Conservation (phyloP, 1,140 invertebrate genomes). For the Anastrepha ludens region DNA sequence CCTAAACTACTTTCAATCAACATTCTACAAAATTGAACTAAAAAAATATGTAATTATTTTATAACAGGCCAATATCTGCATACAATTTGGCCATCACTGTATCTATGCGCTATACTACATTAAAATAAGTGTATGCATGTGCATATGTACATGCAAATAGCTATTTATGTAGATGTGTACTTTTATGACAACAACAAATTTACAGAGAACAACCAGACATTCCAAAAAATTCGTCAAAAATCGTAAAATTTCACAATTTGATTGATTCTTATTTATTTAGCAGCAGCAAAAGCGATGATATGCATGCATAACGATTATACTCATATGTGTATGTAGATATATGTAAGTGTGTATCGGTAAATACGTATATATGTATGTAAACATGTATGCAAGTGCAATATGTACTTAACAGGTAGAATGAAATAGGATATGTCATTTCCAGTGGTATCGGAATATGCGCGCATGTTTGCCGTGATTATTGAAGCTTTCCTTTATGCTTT, state of each 20-base stretch:
- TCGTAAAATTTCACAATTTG: background rate
- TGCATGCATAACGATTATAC: background rate
- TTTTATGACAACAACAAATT: no score
- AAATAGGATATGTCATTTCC: slow-evolving; percentile 53
- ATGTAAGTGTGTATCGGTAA: background rate
- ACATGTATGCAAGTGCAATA: background rate
- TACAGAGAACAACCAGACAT: no score
- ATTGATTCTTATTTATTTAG: background rate
- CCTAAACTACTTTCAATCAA: no score
- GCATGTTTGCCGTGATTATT: background rate
- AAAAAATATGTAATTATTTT: no score
- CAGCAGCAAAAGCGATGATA: background rate
- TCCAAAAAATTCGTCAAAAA: background rate
- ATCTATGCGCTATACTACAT: background rate
- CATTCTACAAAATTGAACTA: no score
- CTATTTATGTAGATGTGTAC: no score
- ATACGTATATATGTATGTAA: background rate
- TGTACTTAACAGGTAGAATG: background rate
- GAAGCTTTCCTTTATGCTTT: background rate
- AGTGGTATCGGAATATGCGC: slow-evolving; percentile 48
- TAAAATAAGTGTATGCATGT: background rate
- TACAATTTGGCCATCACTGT: background rate
- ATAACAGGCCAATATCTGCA: no score
- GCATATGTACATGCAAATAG: background rate
- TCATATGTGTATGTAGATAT: background rate